Percentiles rank a stretch among this genome's conserved stretches.
Evolutionary conservation across 2,797 vertebrate genomes (phyloP).

Genomic region (Anguilla pacifica): DNA sequence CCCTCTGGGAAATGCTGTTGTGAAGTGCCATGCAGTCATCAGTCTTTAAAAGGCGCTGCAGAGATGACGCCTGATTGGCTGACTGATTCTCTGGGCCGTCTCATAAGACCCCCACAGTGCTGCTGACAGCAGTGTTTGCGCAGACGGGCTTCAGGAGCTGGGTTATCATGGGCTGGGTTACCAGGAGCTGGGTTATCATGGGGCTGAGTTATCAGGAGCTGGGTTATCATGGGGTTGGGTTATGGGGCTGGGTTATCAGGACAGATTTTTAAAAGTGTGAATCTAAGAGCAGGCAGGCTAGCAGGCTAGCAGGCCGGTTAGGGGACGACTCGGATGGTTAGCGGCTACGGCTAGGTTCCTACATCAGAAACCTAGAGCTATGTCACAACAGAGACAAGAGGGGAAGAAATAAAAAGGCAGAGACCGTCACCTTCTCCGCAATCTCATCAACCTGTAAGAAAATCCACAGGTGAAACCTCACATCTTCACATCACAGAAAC

Average conservation of each 20-base stretch:
- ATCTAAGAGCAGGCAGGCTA: constrained; percentile 26
- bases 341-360: constrained; percentile 73
- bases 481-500: constrained; percentile 43
- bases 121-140: constrained; percentile 18
- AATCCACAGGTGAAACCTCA: constrained; percentile 66
- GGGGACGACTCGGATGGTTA: constrained; percentile 54
- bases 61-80: background rate
- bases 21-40: background rate
- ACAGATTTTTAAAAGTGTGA: background rate
- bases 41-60: background rate
- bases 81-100: background rate
- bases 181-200: background rate
- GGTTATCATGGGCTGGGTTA: no score
- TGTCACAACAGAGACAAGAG: constrained; percentile 69
- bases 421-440: constrained; percentile 82
- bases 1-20: background rate
- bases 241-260: background rate
- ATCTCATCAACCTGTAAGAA: constrained; percentile 87
- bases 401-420: constrained; percentile 72
- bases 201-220: no score
- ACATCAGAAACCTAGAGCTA: constrained; percentile 70
- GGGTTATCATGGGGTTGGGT: no score
- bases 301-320: constrained; percentile 52
- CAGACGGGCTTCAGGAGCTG: background rate
- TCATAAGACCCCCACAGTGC: background rate